Evolutionary conservation across 1,140 invertebrate genomes (phyloP), one percentile per base, ranked within the genome.

Genomic region (Bombus huntii): DNA sequence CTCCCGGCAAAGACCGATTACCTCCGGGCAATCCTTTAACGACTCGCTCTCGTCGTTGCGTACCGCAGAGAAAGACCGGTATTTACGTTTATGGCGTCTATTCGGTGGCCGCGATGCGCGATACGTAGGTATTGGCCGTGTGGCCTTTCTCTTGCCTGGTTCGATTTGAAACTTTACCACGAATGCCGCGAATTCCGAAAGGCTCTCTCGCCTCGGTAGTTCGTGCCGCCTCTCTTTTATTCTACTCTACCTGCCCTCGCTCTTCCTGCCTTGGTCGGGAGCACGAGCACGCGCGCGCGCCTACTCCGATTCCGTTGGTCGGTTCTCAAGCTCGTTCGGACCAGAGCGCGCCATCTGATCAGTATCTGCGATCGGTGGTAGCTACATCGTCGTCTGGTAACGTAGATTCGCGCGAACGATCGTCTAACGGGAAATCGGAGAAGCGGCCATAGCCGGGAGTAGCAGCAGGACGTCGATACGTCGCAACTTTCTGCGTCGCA

Each of bases 291-390:
- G 18, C 59, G 25, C 59, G n/a, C 37, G 42, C 47, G 28, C 70
- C 39, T 28, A 9, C 72, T 74, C 42, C 44, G 72, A n/a, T 47
- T 74, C 72, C 68, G 37, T 68, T 12, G 18, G 22, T 22, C 39
- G 62, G 66, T 76, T 70, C 72, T 39, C 81, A 44, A 81, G 77
- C 76, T 15, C 75, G 62, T 53, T 12, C 80, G 68, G 81, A 59
- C 53, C 65, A 37, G 70, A 84, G 72, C 81, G 37, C 65, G 39
- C 66, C 72, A 70, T 87, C 53, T 76, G 88, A 89, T 89, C 85
- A 65, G 88, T 89, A 89, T 89, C 88, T 87, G 57, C 71, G 89
- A 87, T 89, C 88, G 82, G 84, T 57, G 85, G 87, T 83, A 89
- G 78, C 77, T 76, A 78, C 81, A 44, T 5, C 42, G 68, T 89